Evolutionary conservation across 2,888 invertebrate species (phyloP).

Genomic region (Odontocerum albicorne): DNA sequence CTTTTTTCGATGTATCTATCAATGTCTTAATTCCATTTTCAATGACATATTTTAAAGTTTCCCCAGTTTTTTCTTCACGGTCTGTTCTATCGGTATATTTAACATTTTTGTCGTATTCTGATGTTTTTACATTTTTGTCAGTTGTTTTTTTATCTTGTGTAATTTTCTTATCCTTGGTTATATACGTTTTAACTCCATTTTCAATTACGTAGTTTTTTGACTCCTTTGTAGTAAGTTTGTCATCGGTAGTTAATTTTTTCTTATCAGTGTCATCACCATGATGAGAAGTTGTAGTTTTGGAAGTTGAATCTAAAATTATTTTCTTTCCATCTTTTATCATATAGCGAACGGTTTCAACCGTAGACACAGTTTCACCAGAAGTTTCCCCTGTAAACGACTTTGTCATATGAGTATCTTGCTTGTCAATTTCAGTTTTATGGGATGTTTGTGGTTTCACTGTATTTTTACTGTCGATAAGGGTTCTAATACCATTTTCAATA

Average conservation of each 20-base stretch:
- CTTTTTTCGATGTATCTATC: constrained; percentile 6
- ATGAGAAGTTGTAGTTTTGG: not conserved
- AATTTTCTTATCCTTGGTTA: too few relatives aligned
- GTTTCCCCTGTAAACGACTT: not conserved
- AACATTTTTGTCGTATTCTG: constrained; percentile 2
- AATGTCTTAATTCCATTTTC: constrained; percentile 28
- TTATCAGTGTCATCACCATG: not conserved
- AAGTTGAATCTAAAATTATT: not conserved
- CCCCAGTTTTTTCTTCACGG: constrained; percentile 4
- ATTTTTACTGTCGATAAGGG: constrained; percentile 8
- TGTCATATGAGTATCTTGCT: not conserved
- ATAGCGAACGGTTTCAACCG: not conserved
- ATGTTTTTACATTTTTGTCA: too few relatives aligned
- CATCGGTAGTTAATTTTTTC: too few relatives aligned
- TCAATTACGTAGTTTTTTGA: constrained; percentile 29
- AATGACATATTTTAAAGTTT: constrained; percentile 23
- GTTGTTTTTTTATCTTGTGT: too few relatives aligned
- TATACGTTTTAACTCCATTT: constrained; percentile 24
- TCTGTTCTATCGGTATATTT: not conserved
- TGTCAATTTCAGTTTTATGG: not conserved
- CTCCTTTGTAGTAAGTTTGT: constrained; percentile 18
- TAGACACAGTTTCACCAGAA: not conserved
- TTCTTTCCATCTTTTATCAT: constrained; percentile 3
- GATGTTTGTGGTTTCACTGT: not conserved
- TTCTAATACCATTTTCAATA: constrained; percentile 29